Evolutionary conservation across 23 tunicate species (phyloP).

Genomic region (Halocynthia aurantium): DNA sequence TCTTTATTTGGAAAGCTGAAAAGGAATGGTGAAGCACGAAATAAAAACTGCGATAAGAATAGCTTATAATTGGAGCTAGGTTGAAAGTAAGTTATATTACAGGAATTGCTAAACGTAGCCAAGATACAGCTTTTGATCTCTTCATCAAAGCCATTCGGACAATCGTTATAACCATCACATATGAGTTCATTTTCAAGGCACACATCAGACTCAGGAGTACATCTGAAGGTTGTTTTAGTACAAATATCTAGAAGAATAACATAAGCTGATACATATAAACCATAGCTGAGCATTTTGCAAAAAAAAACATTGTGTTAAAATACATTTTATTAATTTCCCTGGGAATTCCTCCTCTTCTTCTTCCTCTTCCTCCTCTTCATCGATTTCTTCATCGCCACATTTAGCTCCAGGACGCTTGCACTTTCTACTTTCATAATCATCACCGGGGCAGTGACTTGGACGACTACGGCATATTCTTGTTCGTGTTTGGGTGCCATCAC

Average conservation of each 20-base stretch:
- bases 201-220: slow-evolving; percentile 12
- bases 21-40: background rate
- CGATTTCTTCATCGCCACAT: slow-evolving; percentile 6
- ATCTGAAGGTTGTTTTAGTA: slow-evolving; percentile 1
- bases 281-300: background rate
- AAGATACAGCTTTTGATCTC: slow-evolving; percentile 27
- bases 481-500: slow-evolving; percentile 47
- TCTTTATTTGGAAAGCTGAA: slow-evolving; percentile 66
- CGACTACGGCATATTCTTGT: slow-evolving; percentile 28
- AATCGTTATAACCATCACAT: slow-evolving; percentile 74
- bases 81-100: slow-evolving; percentile 15
- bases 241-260: slow-evolving; percentile 21
- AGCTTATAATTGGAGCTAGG: background rate
- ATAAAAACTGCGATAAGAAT: background rate
- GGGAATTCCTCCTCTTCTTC: background rate
- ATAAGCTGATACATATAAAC: background rate
- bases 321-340: background rate
- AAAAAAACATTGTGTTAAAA: background rate
- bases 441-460: slow-evolving; percentile 50
- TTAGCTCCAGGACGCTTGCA: slow-evolving; percentile 23
- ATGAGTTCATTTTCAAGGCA: slow-evolving; percentile 22
- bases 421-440: slow-evolving; percentile 14
- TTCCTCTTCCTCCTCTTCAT: background rate
- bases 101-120: slow-evolving; percentile 12
- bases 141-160: slow-evolving; percentile 62